phyloP scores from a whole-genome alignment of 2,797 vertebrate species.

The Falco berigora region DNA sequence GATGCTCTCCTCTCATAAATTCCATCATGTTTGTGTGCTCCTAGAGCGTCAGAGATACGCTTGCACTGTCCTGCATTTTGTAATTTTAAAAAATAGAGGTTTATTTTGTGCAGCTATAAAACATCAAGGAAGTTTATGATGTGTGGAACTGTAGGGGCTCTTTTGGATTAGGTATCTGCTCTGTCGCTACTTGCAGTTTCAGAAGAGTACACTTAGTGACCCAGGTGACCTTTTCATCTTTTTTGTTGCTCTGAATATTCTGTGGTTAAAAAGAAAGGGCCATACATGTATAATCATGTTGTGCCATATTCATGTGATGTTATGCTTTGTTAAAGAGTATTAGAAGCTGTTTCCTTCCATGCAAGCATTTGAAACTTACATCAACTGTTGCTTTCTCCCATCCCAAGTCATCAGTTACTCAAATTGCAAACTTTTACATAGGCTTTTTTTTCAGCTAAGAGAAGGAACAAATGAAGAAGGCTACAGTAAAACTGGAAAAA shows the following conservation, averaged over 20 bases:
- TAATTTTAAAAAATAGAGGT: neutral
- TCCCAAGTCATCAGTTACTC: neutral
- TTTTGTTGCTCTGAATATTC: neutral
- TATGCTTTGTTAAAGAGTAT: neutral
- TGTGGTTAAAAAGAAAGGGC: neutral
- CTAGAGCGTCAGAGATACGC: neutral
- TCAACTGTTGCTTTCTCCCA: neutral
- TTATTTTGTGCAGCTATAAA: neutral
- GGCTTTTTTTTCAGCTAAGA: neutral
- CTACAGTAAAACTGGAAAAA: neutral
- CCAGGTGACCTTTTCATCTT: neutral
- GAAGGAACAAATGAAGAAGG: neutral
- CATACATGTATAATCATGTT: neutral
- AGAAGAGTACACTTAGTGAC: neutral
- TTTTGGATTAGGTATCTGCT: neutral
- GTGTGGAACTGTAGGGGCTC: neutral
- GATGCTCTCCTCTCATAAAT: neutral
- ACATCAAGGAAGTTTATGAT: neutral
- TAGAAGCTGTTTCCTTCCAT: neutral
- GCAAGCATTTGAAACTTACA: neutral
- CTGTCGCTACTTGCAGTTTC: neutral
- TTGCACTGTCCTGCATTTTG: neutral
- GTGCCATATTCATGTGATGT: neutral
- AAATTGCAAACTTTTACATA: neutral
- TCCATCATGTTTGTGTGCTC: neutral